Percentiles rank a stretch among this genome's conserved stretches.
phyloP scores from a whole-genome alignment of 2,888 invertebrate genomes.

The Andricus quercusramuli region DNA sequence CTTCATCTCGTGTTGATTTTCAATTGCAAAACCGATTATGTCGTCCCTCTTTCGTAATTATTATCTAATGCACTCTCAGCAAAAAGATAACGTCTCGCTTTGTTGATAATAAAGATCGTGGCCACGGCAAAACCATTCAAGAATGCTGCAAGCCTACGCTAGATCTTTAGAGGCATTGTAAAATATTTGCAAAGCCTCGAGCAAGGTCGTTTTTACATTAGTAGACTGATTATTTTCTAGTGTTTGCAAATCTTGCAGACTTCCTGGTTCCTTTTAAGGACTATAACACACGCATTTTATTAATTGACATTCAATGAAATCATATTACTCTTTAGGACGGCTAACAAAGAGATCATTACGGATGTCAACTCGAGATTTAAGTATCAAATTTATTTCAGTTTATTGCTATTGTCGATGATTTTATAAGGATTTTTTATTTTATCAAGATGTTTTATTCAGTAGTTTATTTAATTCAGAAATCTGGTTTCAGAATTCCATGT shows the following conservation, averaged over 20 bases:
- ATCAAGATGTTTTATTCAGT: too few relatives aligned
- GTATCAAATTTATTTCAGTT: not conserved
- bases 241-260: not conserved
- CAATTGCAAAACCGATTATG: constrained; percentile 27
- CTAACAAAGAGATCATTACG: not conserved
- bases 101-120: constrained; percentile 33
- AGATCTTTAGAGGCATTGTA: constrained; percentile 1
- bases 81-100: not conserved
- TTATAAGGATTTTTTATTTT: not conserved
- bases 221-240: constrained; percentile 9
- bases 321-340: not conserved
- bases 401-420: not conserved
- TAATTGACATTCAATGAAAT: not conserved
- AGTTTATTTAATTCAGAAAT: too few relatives aligned
- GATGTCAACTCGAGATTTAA: not conserved
- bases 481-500: too few relatives aligned
- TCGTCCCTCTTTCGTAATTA: constrained; percentile 20
- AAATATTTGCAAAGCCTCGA: constrained; percentile 10
- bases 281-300: not conserved
- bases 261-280: constrained; percentile 18
- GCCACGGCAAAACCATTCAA: not conserved
- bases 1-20: constrained; percentile 7
- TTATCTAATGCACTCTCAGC: constrained; percentile 18
- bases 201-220: constrained; percentile 24
- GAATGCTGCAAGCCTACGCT: constrained; percentile 21